These are phyloP conservation scores for Eulemur coronatus DNA, from an alignment of 2,797 vertebrate genomes.

Conservation along the genomic window DNA sequence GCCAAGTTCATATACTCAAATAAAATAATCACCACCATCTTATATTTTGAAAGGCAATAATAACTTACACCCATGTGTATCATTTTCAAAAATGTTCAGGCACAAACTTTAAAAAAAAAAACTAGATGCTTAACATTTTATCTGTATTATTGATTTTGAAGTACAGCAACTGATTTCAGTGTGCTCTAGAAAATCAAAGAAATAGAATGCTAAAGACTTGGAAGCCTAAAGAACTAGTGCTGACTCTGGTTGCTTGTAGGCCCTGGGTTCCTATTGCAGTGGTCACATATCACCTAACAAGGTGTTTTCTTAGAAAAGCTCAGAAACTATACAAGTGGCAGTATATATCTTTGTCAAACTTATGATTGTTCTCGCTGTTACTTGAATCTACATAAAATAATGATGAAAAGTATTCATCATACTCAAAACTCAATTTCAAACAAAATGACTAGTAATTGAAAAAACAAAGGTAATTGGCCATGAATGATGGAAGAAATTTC, in stretches of 20 bases:
- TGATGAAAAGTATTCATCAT: conserved; percentile 48
- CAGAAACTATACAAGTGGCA: neutral
- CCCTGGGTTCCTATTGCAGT: neutral
- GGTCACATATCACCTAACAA: neutral
- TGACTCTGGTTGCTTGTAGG: neutral
- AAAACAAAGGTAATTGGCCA: conserved; percentile 73
- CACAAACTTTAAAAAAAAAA: neutral
- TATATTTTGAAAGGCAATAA: neutral
- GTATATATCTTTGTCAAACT: neutral
- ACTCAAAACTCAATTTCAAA: conserved; percentile 64
- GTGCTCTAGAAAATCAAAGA: neutral
- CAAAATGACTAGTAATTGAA: conserved; percentile 71
- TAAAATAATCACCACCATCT: neutral
- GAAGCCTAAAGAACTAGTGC: neutral
- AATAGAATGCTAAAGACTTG: neutral
- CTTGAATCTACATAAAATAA: conserved; percentile 60
- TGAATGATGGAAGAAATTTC: conserved; percentile 67
- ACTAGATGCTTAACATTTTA: neutral
- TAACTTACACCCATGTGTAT: neutral
- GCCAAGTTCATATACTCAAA: neutral
- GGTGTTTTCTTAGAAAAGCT: neutral
- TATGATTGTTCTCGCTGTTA: neutral
- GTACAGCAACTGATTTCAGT: neutral
- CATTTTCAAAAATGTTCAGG: neutral
- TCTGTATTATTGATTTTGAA: neutral